These are phyloP conservation scores for Mamestra configurata DNA, from an alignment of 1,140 invertebrate species.

Conservation along the genomic window DNA sequence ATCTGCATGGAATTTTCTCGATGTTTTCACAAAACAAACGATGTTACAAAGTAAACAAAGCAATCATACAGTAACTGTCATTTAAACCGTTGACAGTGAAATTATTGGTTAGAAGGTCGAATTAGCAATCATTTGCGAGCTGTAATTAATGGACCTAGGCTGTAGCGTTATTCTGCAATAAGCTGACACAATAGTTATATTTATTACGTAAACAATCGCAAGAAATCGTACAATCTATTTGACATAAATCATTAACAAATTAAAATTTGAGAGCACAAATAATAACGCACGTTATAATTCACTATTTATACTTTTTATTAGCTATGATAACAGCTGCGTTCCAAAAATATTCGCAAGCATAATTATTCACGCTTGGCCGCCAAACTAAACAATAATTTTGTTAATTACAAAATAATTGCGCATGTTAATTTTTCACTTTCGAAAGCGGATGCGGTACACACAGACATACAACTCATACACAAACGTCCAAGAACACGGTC, in stretches of 20 bases:
- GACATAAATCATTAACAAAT: not conserved
- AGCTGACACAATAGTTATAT: not conserved
- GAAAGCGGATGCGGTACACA: slow-evolving; percentile 65
- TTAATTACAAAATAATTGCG: slow-evolving; percentile 43
- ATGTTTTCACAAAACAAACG: slow-evolving; percentile 13
- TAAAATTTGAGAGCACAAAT: not conserved
- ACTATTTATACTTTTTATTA: not conserved
- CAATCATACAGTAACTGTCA: slow-evolving; percentile 30
- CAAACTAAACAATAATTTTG: slow-evolving; percentile 1
- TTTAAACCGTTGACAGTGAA: slow-evolving; percentile 41
- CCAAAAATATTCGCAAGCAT: slow-evolving; percentile 6
- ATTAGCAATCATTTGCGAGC: slow-evolving; percentile 40
- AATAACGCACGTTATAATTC: not conserved
- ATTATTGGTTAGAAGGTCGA: slow-evolving; percentile 35
- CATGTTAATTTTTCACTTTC: slow-evolving; percentile 66
- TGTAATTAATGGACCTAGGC: slow-evolving; percentile 25
- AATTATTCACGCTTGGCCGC: slow-evolving; percentile 10
- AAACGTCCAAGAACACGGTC: slow-evolving; percentile 64
- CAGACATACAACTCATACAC: too few relatives aligned
- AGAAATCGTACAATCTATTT: not conserved
- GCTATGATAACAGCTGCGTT: too few relatives aligned
- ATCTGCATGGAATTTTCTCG: slow-evolving; percentile 12
- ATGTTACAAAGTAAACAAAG: slow-evolving; percentile 36
- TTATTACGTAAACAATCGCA: not conserved
- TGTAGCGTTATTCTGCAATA: slow-evolving; percentile 12